A percentile compares a stretch with the other conserved stretches of the same genome.
Conservation (phyloP, 2,888 invertebrate genomes). For the Halictus ligatus region DNA sequence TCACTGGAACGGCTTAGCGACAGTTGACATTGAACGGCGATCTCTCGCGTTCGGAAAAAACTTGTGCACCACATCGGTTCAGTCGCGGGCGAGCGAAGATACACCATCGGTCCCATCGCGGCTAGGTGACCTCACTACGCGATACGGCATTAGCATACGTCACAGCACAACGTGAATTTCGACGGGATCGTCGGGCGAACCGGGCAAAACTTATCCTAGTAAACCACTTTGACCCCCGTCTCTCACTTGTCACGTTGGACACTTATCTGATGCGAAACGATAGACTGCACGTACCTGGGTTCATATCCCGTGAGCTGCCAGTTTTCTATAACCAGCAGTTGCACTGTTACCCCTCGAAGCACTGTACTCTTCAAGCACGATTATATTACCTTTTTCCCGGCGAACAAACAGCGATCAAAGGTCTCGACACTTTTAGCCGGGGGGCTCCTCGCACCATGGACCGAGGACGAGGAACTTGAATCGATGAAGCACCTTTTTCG, state of each 20-base stretch:
- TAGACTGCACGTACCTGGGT: conserved; percentile 80
- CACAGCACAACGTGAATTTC: conserved; percentile 26
- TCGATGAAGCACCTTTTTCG: not conserved
- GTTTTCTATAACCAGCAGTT: conserved; percentile 71
- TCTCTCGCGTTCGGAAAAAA: not conserved
- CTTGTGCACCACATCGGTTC: conserved; percentile 1
- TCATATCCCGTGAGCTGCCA: conserved; percentile 82
- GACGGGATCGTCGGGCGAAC: not conserved
- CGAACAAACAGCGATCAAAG: conserved; percentile 31
- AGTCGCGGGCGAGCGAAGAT: not conserved
- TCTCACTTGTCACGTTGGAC: conserved; percentile 30
- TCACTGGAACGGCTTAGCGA: not conserved
- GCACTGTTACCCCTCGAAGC: conserved; percentile 60
- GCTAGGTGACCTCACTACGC: conserved; percentile 4
- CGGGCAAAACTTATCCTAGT: not conserved
- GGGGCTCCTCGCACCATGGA: not conserved
- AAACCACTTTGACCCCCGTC: conserved; percentile 10
- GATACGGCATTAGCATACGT: not conserved
- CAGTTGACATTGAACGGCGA: not conserved
- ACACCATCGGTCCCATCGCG: not conserved
- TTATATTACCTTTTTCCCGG: conserved; percentile 16
- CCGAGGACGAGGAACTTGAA: not conserved
- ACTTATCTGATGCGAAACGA: conserved; percentile 22
- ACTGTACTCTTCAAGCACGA: conserved; percentile 55
- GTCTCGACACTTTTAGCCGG: conserved; percentile 54